Percentiles rank a stretch among this genome's conserved stretches.
phyloP scores from a whole-genome alignment of 2,797 vertebrate species.

The Amblyopsis hoosieri region DNA sequence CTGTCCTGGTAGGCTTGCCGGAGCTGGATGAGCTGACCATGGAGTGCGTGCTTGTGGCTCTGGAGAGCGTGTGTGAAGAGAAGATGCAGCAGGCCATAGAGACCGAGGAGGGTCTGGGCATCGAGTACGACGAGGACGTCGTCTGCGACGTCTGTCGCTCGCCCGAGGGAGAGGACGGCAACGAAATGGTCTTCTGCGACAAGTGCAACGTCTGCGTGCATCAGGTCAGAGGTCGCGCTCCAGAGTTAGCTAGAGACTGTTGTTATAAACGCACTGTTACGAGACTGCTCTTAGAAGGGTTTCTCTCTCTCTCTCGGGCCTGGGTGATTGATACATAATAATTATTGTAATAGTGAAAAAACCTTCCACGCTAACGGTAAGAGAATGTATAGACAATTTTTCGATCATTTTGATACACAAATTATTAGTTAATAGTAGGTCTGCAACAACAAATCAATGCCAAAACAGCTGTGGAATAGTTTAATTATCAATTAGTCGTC shows the following conservation, averaged over 20 bases:
- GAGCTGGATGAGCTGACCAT: constrained; percentile 91
- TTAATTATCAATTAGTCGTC: too few relatives aligned
- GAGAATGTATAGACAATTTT: too few relatives aligned
- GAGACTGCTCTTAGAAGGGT: too few relatives aligned
- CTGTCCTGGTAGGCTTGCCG: constrained; percentile 78
- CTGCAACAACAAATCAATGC: too few relatives aligned
- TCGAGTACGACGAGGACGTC: constrained; percentile 95
- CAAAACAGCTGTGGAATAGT: too few relatives aligned
- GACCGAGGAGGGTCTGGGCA: constrained; percentile 92
- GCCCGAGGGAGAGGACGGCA: constrained; percentile 94
- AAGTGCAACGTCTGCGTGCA: constrained; percentile 97
- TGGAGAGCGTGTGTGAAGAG: constrained; percentile 89
- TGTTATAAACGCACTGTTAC: too few relatives aligned
- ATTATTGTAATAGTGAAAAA: too few relatives aligned
- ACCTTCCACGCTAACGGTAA: too few relatives aligned
- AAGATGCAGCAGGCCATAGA: constrained; percentile 93
- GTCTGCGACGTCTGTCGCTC: constrained; percentile 96
- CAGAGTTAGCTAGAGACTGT: not conserved
- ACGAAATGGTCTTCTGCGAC: constrained; percentile 98
- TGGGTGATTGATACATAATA: too few relatives aligned
- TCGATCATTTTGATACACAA: too few relatives aligned
- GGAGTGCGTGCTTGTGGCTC: constrained; percentile 89
- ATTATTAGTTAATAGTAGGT: too few relatives aligned
- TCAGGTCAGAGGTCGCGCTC: constrained; percentile 77
- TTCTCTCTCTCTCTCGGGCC: not conserved